Base-by-base conservation (phyloP, 2,113 vertebrate species). In the Herpetotheres cachinnans region DNA sequence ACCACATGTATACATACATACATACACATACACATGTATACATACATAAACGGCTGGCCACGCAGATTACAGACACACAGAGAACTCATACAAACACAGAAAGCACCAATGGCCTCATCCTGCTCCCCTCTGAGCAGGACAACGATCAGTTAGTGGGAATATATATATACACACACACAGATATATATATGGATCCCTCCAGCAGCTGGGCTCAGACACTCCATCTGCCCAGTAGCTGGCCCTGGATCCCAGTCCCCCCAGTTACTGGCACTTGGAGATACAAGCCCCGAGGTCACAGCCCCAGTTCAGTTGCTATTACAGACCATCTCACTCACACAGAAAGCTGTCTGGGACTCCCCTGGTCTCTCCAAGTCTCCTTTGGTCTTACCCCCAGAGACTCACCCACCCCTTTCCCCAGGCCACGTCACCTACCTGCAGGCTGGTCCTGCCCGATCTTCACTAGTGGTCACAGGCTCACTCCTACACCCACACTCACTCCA, bases 41-140 rank as follows among this genome's bases (percentile, higher is more conserved):
- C 38, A 18, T 11, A 26, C 2, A 3, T 11, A 8, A 15, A 16
- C 1, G 2, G 22, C 47, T 55, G 52, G 34, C 3, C 25, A 21
- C 24, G 10, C 20, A 22, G 55, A 7, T 17, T 22, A 13, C n/a
- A 63, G 55, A 10, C n/a, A 30, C 69, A n/a, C 30, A 67, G 40
- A 49, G 21, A 42, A 16, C 55, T 38, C 89, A 11, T 5, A 7
- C 1, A 4, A 59, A 6, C 50, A 42, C 50, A 26, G 67, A 6
- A 7, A 61, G 12, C 54, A 66, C 6, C 34, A 13, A 1, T 2
- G 27, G 19, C 9, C 19, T 66, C 63, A 61, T 78, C 52, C 46
- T 59, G 40, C 26, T 77, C 3, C 29, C 7, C 25, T 36, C 24
- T 63, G 42, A 81, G 25, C 9, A 54, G 38, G 42, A 40, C 24